Conservation (phyloP, 2,113 vertebrate species). For the Eudyptes chrysolophus region DNA sequence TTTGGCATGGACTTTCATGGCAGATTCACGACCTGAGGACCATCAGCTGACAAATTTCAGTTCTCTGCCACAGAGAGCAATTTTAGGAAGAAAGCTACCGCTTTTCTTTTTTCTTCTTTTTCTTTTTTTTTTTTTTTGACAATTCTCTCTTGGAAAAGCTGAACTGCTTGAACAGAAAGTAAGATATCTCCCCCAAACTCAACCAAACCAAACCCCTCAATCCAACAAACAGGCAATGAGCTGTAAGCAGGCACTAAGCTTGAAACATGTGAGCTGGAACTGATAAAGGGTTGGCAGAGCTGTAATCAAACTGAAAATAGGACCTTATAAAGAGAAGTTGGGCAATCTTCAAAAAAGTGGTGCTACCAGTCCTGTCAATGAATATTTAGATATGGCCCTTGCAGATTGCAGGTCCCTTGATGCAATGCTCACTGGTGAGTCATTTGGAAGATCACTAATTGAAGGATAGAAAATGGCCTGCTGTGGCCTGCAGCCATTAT, state of each 20-base stretch:
- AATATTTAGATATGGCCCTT: constrained; percentile 27
- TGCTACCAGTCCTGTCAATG: constrained; percentile 55
- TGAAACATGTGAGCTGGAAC: background rate
- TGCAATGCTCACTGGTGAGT: constrained; percentile 40
- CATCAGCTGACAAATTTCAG: background rate
- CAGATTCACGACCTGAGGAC: background rate
- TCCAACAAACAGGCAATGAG: background rate
- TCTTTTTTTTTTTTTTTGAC: background rate
- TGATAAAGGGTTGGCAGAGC: constrained; percentile 23
- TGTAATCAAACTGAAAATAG: constrained; percentile 32
- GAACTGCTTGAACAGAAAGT: background rate
- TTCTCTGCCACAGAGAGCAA: background rate
- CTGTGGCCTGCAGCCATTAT: constrained; percentile 24
- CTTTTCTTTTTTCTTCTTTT: background rate
- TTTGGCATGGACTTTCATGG: background rate
- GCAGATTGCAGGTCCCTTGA: constrained; percentile 40
- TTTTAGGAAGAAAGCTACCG: background rate
- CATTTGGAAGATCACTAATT: constrained; percentile 41
- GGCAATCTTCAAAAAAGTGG: constrained; percentile 38
- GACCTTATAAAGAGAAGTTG: constrained; percentile 38
- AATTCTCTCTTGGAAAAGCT: background rate
- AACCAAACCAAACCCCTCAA: background rate
- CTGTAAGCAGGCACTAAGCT: background rate
- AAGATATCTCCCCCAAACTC: background rate
- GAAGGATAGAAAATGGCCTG: constrained; percentile 46